Base-by-base conservation (phyloP, 2,113 vertebrate genomes). In the Macroglossus sobrinus region DNA sequence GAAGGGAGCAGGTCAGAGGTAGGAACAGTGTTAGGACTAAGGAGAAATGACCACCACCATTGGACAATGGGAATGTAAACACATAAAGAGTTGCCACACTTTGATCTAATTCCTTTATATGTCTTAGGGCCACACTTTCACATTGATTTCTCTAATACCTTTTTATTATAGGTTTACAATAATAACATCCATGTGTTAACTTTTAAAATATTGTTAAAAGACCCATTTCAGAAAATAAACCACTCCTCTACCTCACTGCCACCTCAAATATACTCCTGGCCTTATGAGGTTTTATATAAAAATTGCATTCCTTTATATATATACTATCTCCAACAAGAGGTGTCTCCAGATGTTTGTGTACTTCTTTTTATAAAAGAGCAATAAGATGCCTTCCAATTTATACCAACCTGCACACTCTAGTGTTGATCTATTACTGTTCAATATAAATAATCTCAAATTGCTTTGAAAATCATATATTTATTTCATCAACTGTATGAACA, bases 391-490 rank as follows among this genome's bases (percentile, higher is more conserved):
- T 95, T 94, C 96, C 96, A 89, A 96, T 98, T 98, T 97, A 57
- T 91, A 63, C 38, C 50, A 96, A 33, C 45, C 43, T 97, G 94
- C 93, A 95, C 30, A 61, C 94, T 97, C 93, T 93, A 91, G 93
- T 93, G 40, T 82, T 93, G 35, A 64, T 96, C 64, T 95, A 35
- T 74, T 97, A 96, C 50, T 84, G 57, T 91, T 98, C 91, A 97
- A 96, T 97, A 78, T 24, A 95, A 96, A 45, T 96, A 97, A 97
- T 98, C 95, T 97, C 53, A 93, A 61, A 94, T 79, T 96, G 85
- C 57, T 89, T 97, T 97, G 95, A 87, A 98, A 98, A 97, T 95
- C 84, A 96, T 89, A 35, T 96, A 92, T 98, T 98, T 98, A 97
- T 94, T 97, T 80, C 53, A 95, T 95, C 75, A 82, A 96, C 95